Evolutionary conservation across 2,888 invertebrate species (phyloP).

Genomic region (Meiosimyza decipiens): DNA sequence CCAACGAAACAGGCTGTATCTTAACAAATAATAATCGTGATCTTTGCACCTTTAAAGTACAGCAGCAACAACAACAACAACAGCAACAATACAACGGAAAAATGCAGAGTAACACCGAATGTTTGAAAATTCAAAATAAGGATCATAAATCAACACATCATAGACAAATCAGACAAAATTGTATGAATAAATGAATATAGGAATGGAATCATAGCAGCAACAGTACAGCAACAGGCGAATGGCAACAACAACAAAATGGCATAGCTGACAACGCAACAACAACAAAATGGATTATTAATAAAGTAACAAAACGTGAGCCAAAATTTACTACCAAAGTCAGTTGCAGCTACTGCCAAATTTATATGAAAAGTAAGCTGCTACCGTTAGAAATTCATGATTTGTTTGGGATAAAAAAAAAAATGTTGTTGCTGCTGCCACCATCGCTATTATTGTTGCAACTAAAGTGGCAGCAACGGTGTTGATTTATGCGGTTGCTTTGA

Average conservation of each 20-base stretch:
- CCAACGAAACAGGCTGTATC: neutral
- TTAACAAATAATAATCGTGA: slow-evolving; percentile 36
- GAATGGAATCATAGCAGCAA: slow-evolving; percentile 30
- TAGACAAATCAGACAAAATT: slow-evolving; percentile 31
- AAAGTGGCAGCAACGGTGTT: slow-evolving; percentile 31
- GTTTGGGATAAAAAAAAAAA: slow-evolving; percentile 18
- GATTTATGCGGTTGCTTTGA: slow-evolving; percentile 40
- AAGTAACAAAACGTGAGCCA: slow-evolving; percentile 34
- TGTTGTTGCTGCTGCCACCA: slow-evolving; percentile 22
- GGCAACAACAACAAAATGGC: neutral
- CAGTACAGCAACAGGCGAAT: neutral
- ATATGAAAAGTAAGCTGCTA: slow-evolving; percentile 7
- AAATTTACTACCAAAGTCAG: slow-evolving; percentile 12
- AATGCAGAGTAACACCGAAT: slow-evolving; percentile 14
- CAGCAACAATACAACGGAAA: neutral
- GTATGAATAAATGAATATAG: slow-evolving; percentile 27
- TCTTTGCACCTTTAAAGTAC: slow-evolving; percentile 24
- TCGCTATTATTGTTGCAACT: slow-evolving; percentile 23
- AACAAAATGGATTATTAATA: slow-evolving; percentile 31
- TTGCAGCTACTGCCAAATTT: neutral
- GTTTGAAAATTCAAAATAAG: slow-evolving; percentile 30
- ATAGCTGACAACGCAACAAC: neutral
- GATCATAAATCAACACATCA: slow-evolving; percentile 35
- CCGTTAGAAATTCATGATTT: slow-evolving; percentile 33
- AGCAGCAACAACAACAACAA: slow-evolving; percentile 18